Conservation (phyloP, 1,140 invertebrate species). For the Halyomorpha halys region DNA sequence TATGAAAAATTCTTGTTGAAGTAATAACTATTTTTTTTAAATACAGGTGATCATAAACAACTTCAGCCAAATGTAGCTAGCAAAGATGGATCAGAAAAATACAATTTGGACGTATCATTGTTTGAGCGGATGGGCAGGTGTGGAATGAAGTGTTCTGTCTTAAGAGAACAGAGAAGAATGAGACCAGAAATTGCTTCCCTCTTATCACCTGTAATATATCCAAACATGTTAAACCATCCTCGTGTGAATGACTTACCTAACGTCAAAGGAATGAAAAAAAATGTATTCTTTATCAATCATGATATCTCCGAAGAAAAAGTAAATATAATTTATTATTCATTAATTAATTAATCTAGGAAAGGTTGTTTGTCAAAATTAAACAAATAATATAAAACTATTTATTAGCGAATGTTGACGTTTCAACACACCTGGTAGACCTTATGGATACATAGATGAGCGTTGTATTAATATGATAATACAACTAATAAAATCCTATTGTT, state of each 20-base stretch:
- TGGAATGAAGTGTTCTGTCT: conserved; percentile 40
- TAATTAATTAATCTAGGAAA: too few relatives aligned
- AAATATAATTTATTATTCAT: conserved; percentile 2
- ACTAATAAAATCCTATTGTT: too few relatives aligned
- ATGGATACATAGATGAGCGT: too few relatives aligned
- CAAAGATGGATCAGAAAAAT: conserved; percentile 44
- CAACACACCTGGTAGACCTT: too few relatives aligned
- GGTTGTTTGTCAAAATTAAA: too few relatives aligned
- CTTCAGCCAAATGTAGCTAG: conserved; percentile 53
- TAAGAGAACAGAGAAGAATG: conserved; percentile 54
- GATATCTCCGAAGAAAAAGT: conserved; percentile 39
- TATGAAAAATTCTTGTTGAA: too few relatives aligned
- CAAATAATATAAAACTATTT: too few relatives aligned
- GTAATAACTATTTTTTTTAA: background rate
- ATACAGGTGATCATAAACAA: conserved; percentile 63
- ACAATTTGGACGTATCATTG: conserved; percentile 46
- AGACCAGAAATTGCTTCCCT: conserved; percentile 48
- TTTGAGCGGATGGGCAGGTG: conserved; percentile 49
- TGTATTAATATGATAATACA: too few relatives aligned
- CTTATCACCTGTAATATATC: conserved; percentile 49
- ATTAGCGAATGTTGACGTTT: too few relatives aligned
- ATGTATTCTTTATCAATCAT: conserved; percentile 9
- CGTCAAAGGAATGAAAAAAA: background rate
- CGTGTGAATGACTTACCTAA: background rate
- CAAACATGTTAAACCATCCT: conserved; percentile 41